A percentile compares a stretch with the other conserved stretches of the same genome.
These are phyloP conservation scores for Notoglanidium macrostoma DNA, from an alignment of 2,797 vertebrate species.

Conservation along the genomic window DNA sequence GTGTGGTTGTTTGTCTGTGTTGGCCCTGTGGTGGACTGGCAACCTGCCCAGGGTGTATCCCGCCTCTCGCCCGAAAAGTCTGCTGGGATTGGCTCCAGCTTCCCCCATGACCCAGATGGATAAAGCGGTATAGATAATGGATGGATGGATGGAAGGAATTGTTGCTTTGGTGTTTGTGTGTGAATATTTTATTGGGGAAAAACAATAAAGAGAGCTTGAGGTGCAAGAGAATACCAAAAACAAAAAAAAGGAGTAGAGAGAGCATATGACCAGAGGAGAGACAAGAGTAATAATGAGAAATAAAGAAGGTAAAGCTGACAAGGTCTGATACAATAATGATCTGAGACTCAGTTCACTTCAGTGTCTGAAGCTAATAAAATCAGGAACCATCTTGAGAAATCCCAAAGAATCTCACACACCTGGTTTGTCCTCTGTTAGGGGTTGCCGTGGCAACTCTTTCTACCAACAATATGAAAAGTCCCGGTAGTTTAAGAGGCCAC, in stretches of 20 bases:
- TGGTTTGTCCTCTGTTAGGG: neutral
- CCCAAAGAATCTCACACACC: neutral
- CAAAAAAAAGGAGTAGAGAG: neutral
- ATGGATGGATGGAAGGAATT: neutral
- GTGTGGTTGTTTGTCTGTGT: too few relatives aligned
- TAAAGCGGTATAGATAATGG: too few relatives aligned
- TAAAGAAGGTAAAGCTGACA: conserved; percentile 16
- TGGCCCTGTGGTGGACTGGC: too few relatives aligned
- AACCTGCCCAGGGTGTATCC: too few relatives aligned
- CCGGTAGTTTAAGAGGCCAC: neutral
- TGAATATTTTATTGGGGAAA: neutral
- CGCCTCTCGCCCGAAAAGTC: too few relatives aligned
- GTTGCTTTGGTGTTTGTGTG: neutral
- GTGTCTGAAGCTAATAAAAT: conserved; percentile 29
- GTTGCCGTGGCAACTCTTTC: conserved; percentile 5
- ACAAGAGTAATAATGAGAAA: conserved; percentile 26
- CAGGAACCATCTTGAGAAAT: conserved; percentile 28
- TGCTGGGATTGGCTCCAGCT: too few relatives aligned
- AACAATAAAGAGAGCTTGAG: neutral
- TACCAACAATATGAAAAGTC: neutral
- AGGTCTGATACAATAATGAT: conserved; percentile 26
- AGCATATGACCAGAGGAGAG: neutral
- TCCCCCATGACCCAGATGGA: too few relatives aligned
- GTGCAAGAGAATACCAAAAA: neutral
- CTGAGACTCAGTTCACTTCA: conserved; percentile 26